Evolutionary conservation across 2,888 invertebrate species (phyloP), one percentile per base, ranked within the genome.

Genomic region (Aphelenchoides bicaudatus): DNA sequence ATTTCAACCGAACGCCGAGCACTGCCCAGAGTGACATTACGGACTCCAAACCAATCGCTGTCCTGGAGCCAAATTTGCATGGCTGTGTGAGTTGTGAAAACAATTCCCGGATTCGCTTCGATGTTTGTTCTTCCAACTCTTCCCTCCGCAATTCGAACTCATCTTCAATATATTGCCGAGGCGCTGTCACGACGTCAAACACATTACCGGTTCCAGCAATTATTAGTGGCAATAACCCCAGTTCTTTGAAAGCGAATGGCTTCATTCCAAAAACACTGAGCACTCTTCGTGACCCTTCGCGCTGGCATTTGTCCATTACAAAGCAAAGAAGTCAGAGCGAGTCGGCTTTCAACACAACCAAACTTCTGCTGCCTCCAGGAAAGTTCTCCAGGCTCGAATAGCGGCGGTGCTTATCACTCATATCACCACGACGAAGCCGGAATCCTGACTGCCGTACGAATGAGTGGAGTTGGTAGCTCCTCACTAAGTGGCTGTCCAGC

Each of bases 241-340:
- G 59, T 10, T 62, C 62, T 10, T 16, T 59, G 27, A 29, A 55
- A 55, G 59, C 59, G 10, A 59, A 59, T 37, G 59, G 59, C 1
- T 59, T 59, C 25, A 34, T 59, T 21, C 59, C 59, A 19, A 25
- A 27, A 1, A n/a, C 46, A 3, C 30, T 29, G 10, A 37, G 47
- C 6, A 37, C 30, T 16, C 46, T 46, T 28, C 30, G 59, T 4
- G 65, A 65, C 46, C 68, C 68, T 21, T 37, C 43, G 8, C 47
- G 51, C 21, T 65, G 62, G 56, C 53, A 65, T 30, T 37, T 65
- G 10, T 51, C 58, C 19, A 38, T 64, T 4, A 65, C 58, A 21
- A 65, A 65, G 43, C 65, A 65, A 47, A 66, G 65, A 5, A 63
- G 62, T 21, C 53, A 54, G 34, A 51, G 51, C 29, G 65, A 65